Conservation (phyloP, 2,888 invertebrate species). For the Drosophila affinis region DNA sequence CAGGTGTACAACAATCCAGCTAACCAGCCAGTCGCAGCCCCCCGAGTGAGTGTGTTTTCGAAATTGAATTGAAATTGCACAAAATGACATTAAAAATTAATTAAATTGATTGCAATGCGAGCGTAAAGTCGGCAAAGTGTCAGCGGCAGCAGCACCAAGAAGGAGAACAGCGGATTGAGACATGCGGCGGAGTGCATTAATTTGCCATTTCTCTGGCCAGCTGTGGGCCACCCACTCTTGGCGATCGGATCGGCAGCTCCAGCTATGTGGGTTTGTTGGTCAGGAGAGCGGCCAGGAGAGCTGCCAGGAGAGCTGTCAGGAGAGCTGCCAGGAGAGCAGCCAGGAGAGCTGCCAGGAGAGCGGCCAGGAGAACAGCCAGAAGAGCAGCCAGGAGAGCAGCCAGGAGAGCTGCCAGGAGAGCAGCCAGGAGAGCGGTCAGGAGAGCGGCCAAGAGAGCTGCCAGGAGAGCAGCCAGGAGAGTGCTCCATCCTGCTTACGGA, state of each 20-base stretch:
- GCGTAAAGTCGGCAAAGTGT: conserved; percentile 60
- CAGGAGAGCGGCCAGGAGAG: too few relatives aligned
- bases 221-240: not conserved
- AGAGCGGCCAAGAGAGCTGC: too few relatives aligned
- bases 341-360: too few relatives aligned
- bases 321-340: too few relatives aligned
- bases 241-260: not conserved
- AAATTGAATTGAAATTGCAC: conserved; percentile 80
- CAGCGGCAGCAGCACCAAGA: conserved; percentile 21
- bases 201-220: conserved; percentile 23
- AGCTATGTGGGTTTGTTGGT: not conserved
- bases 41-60: conserved; percentile 59
- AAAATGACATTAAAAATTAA: conserved; percentile 82
- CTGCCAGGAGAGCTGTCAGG: too few relatives aligned
- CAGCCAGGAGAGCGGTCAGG: too few relatives aligned
- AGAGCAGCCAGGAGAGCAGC: too few relatives aligned
- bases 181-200: conserved; percentile 36
- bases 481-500: not conserved
- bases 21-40: conserved; percentile 18
- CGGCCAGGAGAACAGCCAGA: too few relatives aligned
- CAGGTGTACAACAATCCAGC: conserved; percentile 58
- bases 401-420: too few relatives aligned
- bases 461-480: too few relatives aligned
- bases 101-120: conserved; percentile 80
- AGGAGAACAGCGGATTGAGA: conserved; percentile 17